Evolutionary conservation across 2,797 vertebrate species (phyloP).

Genomic region (Phyllotis vaccarum): DNA sequence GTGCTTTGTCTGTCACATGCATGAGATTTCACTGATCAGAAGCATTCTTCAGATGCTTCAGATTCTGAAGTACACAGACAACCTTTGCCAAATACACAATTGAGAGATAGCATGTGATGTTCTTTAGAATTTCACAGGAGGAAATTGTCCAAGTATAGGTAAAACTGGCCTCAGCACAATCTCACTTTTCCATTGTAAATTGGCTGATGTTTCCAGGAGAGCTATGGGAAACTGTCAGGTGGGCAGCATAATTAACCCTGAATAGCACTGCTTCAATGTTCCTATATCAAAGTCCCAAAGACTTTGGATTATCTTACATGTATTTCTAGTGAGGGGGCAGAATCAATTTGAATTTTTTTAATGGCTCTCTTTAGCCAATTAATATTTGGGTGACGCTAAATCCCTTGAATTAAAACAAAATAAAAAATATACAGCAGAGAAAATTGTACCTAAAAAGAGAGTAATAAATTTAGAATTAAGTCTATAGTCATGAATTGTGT

Average conservation of each 20-base stretch:
- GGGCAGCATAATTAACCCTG: slow-evolving; percentile 70
- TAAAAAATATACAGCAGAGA: slow-evolving; percentile 55
- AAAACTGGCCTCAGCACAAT: slow-evolving; percentile 52
- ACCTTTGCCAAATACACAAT: background rate
- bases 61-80: background rate
- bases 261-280: slow-evolving; percentile 36
- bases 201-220: background rate
- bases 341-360: slow-evolving; percentile 77
- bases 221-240: slow-evolving; percentile 64
- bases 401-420: slow-evolving; percentile 66
- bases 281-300: slow-evolving; percentile 66
- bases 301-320: slow-evolving; percentile 78
- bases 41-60: background rate
- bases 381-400: slow-evolving; percentile 68
- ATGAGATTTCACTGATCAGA: background rate
- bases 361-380: slow-evolving; percentile 70
- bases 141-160: slow-evolving; percentile 14
- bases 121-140: background rate
- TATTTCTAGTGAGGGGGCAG: slow-evolving; percentile 67
- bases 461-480: slow-evolving; percentile 49
- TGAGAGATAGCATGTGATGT: background rate
- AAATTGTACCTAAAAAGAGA: background rate
- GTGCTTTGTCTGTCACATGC: background rate
- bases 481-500: background rate
- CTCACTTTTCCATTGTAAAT: background rate